phyloP scores from a whole-genome alignment of 2,888 invertebrate species.

The Drosophila prostipennis region DNA sequence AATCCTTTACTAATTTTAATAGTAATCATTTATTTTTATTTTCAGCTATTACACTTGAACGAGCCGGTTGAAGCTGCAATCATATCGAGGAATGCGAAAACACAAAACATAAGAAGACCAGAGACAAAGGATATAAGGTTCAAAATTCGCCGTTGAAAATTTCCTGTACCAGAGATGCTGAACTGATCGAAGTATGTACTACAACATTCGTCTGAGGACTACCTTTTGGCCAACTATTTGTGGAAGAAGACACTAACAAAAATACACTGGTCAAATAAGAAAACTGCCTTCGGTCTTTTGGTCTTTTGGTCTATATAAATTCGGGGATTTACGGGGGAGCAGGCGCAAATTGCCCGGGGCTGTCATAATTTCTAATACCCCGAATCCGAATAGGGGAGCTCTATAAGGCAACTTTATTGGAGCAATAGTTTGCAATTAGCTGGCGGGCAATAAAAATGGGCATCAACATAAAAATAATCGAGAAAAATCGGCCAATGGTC shows the following conservation, averaged over 20 bases:
- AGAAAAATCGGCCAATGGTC: slow-evolving; percentile 42
- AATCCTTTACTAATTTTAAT: too few relatives aligned
- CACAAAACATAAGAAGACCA: too few relatives aligned
- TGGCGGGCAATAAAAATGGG: slow-evolving; percentile 65
- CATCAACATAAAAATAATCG: slow-evolving; percentile 80
- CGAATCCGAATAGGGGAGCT: slow-evolving; percentile 50
- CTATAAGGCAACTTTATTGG: slow-evolving; percentile 71
- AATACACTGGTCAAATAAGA: slow-evolving; percentile 1
- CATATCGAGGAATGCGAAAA: too few relatives aligned
- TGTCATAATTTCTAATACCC: slow-evolving; percentile 76
- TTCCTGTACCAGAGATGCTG: too few relatives aligned
- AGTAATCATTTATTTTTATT: too few relatives aligned
- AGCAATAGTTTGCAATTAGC: slow-evolving; percentile 78
- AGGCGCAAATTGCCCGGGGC: slow-evolving; percentile 55
- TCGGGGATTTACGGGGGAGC: slow-evolving; percentile 63
- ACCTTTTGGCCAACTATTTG: slow-evolving; percentile 67
- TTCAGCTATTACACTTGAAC: too few relatives aligned
- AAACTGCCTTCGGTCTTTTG: not conserved
- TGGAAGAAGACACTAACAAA: slow-evolving; percentile 31
- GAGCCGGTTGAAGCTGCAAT: too few relatives aligned
- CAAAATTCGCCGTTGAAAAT: too few relatives aligned
- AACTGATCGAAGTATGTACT: too few relatives aligned
- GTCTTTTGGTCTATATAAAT: slow-evolving; percentile 64
- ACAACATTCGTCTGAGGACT: too few relatives aligned
- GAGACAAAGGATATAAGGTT: too few relatives aligned